Evolutionary conservation across 2,888 invertebrate species (phyloP).

Genomic region (Aethes cnicana): DNA sequence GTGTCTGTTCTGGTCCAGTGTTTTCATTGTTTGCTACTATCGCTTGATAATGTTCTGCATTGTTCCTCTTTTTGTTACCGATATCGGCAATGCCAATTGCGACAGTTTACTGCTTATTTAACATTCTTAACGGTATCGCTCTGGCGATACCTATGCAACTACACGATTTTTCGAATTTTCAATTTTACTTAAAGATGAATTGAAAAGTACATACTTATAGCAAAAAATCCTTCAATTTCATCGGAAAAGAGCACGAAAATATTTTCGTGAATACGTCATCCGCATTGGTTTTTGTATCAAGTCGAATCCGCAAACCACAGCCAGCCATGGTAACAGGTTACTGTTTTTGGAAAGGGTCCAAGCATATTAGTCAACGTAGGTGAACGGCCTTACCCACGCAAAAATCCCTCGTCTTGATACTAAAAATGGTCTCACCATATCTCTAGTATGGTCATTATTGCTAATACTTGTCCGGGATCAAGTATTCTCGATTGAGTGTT

Average conservation of each 20-base stretch:
- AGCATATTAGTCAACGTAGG: conserved; percentile 62
- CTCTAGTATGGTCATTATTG: conserved; percentile 52
- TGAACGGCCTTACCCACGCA: conserved; percentile 72
- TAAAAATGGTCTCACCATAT: conserved; percentile 46
- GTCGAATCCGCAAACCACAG: conserved; percentile 29
- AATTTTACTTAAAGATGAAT: no score
- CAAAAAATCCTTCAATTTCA: no score
- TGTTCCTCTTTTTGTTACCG: conserved; percentile 33
- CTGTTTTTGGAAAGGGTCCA: conserved; percentile 69
- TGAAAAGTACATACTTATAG: no score
- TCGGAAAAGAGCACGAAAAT: neutral
- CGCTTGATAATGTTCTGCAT: conserved; percentile 35
- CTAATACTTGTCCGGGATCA: conserved; percentile 45
- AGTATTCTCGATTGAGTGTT: conserved; percentile 35
- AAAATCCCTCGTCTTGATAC: conserved; percentile 43
- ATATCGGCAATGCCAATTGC: conserved; percentile 25
- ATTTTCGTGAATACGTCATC: conserved; percentile 11
- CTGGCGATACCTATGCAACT: conserved; percentile 1
- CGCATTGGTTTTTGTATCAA: conserved; percentile 7
- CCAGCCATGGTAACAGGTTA: conserved; percentile 42
- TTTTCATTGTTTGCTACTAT: conserved; percentile 41
- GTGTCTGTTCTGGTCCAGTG: conserved; percentile 49
- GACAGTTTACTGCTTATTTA: conserved; percentile 21
- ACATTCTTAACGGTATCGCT: conserved; percentile 15
- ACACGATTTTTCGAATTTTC: no score